Evolutionary conservation across 2,113 vertebrate species (phyloP).

Genomic region (Cephalopholis sonnerati): DNA sequence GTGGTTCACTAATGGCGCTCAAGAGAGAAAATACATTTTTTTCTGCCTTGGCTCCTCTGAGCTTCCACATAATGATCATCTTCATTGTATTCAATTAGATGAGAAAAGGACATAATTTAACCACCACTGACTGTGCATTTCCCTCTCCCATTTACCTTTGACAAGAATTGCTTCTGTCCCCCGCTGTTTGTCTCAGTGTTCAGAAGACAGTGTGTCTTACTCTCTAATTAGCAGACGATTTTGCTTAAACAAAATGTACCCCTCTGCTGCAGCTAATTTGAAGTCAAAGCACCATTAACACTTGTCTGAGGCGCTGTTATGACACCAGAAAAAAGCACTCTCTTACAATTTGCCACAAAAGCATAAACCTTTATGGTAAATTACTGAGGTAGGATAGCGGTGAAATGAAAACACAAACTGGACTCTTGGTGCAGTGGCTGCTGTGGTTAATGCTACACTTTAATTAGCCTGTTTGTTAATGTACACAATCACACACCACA

Average conservation of each 20-base stretch:
- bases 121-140: neutral
- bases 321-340: neutral
- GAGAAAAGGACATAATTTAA: neutral
- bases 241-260: conserved; percentile 26
- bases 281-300: conserved; percentile 19
- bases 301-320: neutral
- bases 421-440: neutral
- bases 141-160: conserved; percentile 6
- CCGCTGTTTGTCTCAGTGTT: conserved; percentile 15
- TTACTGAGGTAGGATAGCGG: neutral
- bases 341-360: neutral
- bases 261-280: conserved; percentile 1
- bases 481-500: too few relatives aligned
- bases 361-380: neutral
- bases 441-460: neutral
- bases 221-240: conserved; percentile 19
- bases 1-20: neutral
- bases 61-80: neutral
- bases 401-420: neutral
- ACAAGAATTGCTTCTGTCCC: conserved; percentile 12
- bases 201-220: conserved; percentile 9
- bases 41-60: neutral
- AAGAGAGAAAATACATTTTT: neutral
- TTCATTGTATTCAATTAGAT: conserved; percentile 16
- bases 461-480: too few relatives aligned